phyloP scores from a whole-genome alignment of 2,888 invertebrate species.

The Metacarcinus magister region DNA sequence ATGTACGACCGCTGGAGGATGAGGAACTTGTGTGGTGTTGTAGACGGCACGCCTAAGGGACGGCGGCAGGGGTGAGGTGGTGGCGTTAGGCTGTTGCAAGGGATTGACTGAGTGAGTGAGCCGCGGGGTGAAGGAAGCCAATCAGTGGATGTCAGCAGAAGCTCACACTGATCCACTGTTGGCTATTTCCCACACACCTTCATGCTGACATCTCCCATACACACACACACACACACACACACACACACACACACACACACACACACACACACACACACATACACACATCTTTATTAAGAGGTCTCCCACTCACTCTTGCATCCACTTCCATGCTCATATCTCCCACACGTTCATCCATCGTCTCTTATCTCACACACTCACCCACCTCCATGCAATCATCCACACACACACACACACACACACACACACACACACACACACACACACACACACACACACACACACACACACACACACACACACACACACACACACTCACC shows the following conservation, averaged over 20 bases:
- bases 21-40: neutral
- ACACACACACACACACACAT: neutral
- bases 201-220: neutral
- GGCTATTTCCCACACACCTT: neutral
- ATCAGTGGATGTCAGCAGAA: slow-evolving; percentile 13
- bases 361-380: neutral
- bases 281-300: neutral
- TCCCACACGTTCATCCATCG: neutral
- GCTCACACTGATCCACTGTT: neutral
- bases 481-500: neutral
- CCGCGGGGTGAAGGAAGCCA: slow-evolving; percentile 26
- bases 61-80: neutral
- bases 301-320: neutral
- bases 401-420: neutral
- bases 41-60: neutral
- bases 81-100: neutral
- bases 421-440: slow-evolving; percentile 5
- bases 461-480: neutral
- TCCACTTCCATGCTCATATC: neutral
- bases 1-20: neutral
- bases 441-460: neutral
- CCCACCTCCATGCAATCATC: neutral
- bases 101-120: neutral
- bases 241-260: neutral
- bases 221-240: neutral